These are phyloP conservation scores for Apoda limacodes DNA, from an alignment of 2,888 invertebrate species.

Conservation along the genomic window DNA sequence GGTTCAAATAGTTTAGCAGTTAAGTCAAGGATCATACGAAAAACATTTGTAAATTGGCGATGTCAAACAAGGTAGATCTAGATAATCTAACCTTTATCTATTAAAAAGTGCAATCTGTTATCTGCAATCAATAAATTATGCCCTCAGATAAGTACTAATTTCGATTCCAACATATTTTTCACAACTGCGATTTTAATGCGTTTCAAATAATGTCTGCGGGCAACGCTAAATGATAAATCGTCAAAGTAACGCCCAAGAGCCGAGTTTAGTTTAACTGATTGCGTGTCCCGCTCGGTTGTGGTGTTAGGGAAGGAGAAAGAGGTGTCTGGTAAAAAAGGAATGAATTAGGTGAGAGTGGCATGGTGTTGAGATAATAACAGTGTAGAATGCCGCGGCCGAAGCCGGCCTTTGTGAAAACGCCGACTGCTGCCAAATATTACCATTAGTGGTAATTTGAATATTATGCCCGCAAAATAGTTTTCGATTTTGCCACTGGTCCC, in stretches of 20 bases:
- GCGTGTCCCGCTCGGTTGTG: conserved; percentile 37
- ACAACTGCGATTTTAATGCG: conserved; percentile 67
- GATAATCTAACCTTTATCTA: too few relatives aligned
- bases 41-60: too few relatives aligned
- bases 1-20: too few relatives aligned
- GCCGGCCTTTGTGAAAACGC: conserved; percentile 44
- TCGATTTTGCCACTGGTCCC: conserved; percentile 29
- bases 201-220: conserved; percentile 70
- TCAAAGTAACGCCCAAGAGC: conserved; percentile 58
- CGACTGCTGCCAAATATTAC: conserved; percentile 54
- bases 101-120: too few relatives aligned
- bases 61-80: too few relatives aligned
- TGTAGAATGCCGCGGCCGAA: conserved; percentile 39
- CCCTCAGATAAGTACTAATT: conserved; percentile 60
- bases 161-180: conserved; percentile 68
- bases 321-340: conserved; percentile 61
- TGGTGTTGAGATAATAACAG: conserved; percentile 71
- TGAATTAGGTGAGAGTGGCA: conserved; percentile 58
- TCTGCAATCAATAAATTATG: conserved; percentile 68
- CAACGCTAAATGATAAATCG: conserved; percentile 69
- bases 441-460: conserved; percentile 58
- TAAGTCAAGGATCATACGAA: too few relatives aligned
- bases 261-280: conserved; percentile 54
- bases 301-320: conserved; percentile 46
- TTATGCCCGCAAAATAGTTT: conserved; percentile 38